Percentiles rank a stretch among this genome's conserved stretches.
Evolutionary conservation across 2,797 vertebrate genomes (phyloP).

Genomic region (Phrynocephalus forsythii): DNA sequence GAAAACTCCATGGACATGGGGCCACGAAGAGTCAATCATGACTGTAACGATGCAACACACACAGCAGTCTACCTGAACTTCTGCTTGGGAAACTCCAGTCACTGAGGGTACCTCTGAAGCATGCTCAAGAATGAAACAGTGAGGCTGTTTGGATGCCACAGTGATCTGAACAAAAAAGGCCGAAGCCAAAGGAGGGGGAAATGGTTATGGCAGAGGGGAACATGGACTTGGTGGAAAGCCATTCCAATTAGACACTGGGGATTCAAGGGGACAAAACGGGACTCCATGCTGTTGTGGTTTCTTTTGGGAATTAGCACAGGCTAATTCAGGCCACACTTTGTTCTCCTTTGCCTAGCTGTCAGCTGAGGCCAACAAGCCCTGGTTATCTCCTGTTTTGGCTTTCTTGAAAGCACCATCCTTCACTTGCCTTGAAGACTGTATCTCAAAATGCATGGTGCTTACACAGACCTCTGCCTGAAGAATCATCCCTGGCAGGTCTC

Average conservation of each 20-base stretch:
- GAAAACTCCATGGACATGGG: too few relatives aligned
- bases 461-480: not conserved
- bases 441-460: not conserved
- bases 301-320: not conserved
- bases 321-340: not conserved
- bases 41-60: too few relatives aligned
- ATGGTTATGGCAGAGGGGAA: too few relatives aligned
- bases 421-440: too few relatives aligned
- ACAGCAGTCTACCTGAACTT: too few relatives aligned
- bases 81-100: too few relatives aligned
- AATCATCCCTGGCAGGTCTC: constrained; percentile 11
- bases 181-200: not conserved
- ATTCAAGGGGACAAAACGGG: not conserved
- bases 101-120: too few relatives aligned
- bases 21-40: too few relatives aligned
- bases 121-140: too few relatives aligned
- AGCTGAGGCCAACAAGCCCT: not conserved
- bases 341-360: not conserved
- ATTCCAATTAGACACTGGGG: not conserved
- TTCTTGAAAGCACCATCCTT: not conserved
- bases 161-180: too few relatives aligned
- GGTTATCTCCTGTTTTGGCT: not conserved
- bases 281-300: not conserved
- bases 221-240: not conserved
- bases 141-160: too few relatives aligned